Percentiles rank a stretch among this genome's conserved stretches.
Evolutionary conservation across 1,140 invertebrate species (phyloP).

Genomic region (Tenebrio molitor): DNA sequence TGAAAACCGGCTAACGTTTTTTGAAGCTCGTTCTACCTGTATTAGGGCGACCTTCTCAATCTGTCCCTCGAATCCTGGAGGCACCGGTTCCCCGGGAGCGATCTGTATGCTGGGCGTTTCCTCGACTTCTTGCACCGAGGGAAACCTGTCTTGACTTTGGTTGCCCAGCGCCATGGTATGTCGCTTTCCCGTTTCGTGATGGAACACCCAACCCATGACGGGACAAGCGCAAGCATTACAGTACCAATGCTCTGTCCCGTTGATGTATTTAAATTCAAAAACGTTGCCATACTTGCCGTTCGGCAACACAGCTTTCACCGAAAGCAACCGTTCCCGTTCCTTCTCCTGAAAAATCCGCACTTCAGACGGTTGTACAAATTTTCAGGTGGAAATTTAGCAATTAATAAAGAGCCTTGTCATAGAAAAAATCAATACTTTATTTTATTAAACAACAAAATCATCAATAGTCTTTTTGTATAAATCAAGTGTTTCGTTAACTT

Average conservation of each 20-base stretch:
- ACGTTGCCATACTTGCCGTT: conserved; percentile 61
- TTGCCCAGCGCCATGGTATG: conserved; percentile 50
- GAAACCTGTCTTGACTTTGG: conserved; percentile 32
- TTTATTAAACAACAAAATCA: conserved; percentile 17
- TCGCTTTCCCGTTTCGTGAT: conserved; percentile 63
- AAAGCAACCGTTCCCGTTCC: conserved; percentile 61
- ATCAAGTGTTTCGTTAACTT: not conserved
- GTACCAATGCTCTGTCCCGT: conserved; percentile 63
- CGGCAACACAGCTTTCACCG: conserved; percentile 58
- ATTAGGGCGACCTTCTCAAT: conserved; percentile 70
- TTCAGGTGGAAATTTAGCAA: conserved; percentile 3
- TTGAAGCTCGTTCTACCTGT: conserved; percentile 70
- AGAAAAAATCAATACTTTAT: conserved; percentile 26
- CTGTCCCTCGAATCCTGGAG: conserved; percentile 79
- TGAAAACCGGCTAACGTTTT: too few species aligned
- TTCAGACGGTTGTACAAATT: not conserved
- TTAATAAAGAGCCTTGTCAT: conserved; percentile 2
- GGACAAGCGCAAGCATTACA: conserved; percentile 63
- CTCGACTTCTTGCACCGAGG: conserved; percentile 14
- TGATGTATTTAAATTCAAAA: conserved; percentile 61
- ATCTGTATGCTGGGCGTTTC: conserved; percentile 63
- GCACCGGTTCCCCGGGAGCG: conserved; percentile 77
- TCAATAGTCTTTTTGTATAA: too few species aligned
- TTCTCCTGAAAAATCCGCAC: conserved; percentile 55
- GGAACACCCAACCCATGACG: conserved; percentile 63